Base-by-base conservation (phyloP, 2,113 vertebrate genomes). In the Petroica traversi region DNA sequence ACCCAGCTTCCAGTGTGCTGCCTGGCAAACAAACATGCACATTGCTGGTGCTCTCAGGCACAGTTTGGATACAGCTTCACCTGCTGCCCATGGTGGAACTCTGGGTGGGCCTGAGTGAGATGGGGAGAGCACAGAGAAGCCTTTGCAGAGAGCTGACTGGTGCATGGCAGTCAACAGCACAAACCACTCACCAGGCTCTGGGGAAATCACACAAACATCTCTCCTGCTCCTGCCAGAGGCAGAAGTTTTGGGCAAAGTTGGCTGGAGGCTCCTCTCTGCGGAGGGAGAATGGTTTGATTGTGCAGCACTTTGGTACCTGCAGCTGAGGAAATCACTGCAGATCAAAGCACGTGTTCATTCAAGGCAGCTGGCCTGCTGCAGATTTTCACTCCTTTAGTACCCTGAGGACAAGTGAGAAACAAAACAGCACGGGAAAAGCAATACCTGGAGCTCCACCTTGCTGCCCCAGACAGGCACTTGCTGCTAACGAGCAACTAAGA, bases 371-470 rank as follows among this genome's bases (percentile, higher is more conserved):
- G 83, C 23, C 48, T 66, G 88, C 34, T 59, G 63, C 4, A 22
- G 69, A 41, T 78, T 77, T 92, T 67, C 2, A 0, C 38, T 72
- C 24, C 52, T 67, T 18, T 6, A 4, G 16, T 16, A 15, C 45
- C 84, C 54, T 23, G 80, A 62, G 78, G 68, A 59, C 24, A 68
- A 71, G n/a, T 1, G 18, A 48, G 46, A 81, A 87, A 74, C 19
- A 62, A 73, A 64, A 12, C 0, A 0, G 9, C 34, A 3, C 2
- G 9, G 66, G 19, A 31, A 84, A 89, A 61, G 33, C 77, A 48
- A 2, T 40, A 76, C 58, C 91, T 89, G 87, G 20, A 91, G 81
- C 91, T 89, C 71, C 71, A 82, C 79, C 82, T 92, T 92, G 88
- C 89, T 94, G 72, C 38, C 51, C 0, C 0, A 69, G 26, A n/a